These are phyloP conservation scores for Callionymus lyra DNA, from an alignment of 2,113 vertebrate species.

Conservation along the genomic window DNA sequence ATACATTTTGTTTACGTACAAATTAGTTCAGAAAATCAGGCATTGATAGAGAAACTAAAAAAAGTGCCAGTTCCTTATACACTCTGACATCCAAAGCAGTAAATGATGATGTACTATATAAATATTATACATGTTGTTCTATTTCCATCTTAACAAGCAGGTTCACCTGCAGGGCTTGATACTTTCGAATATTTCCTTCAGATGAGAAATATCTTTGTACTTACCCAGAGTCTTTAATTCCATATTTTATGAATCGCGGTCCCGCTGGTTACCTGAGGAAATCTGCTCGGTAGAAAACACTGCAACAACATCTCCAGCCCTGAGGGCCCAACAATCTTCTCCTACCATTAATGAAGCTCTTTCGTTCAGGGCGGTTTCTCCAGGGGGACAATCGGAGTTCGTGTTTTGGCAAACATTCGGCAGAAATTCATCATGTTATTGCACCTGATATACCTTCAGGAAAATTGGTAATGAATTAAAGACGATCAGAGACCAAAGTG, in stretches of 20 bases:
- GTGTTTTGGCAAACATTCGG: not conserved
- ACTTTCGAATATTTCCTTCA: too few species aligned
- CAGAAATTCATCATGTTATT: too few species aligned
- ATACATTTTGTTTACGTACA: too few species aligned
- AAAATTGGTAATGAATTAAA: conserved; percentile 19
- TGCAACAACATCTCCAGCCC: conserved; percentile 46
- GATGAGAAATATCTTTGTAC: too few species aligned
- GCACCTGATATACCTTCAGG: conserved; percentile 9
- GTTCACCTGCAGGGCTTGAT: too few species aligned
- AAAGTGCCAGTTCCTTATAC: too few species aligned
- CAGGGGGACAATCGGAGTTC: conserved; percentile 35
- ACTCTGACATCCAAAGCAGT: too few species aligned
- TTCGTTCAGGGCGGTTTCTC: conserved; percentile 38
- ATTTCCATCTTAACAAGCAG: too few species aligned
- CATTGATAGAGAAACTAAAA: too few species aligned
- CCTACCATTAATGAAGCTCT: conserved; percentile 48
- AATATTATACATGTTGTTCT: too few species aligned
- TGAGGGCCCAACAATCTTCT: conserved; percentile 29
- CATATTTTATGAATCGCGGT: conserved; percentile 45
- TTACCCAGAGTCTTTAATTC: conserved; percentile 13
- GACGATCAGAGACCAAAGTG: conserved; percentile 2
- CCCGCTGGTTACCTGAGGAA: conserved; percentile 22
- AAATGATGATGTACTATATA: too few species aligned
- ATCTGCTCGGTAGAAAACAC: conserved; percentile 36
- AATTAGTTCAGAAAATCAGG: too few species aligned